Percentiles rank a stretch among this genome's conserved stretches.
phyloP scores from a whole-genome alignment of 2,797 vertebrate species.

The Dermochelys coriacea region DNA sequence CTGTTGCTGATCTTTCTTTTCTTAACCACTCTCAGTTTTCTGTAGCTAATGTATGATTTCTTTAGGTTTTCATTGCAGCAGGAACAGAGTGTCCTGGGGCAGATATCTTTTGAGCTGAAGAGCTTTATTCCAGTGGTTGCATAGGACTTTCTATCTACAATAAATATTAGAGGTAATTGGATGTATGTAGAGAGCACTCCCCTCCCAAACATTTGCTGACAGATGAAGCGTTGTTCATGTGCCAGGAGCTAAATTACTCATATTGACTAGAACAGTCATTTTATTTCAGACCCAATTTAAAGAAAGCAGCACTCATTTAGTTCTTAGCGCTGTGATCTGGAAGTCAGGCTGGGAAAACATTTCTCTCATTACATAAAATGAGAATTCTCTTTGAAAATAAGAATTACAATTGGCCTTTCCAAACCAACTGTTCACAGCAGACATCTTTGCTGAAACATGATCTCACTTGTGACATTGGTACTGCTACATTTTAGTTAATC shows the following conservation, averaged over 20 bases:
- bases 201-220: rapidly evolving
- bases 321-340: neutral
- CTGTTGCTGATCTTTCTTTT: neutral
- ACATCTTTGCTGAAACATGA: neutral
- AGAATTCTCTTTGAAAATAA: neutral
- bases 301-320: neutral
- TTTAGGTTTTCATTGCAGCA: neutral
- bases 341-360: neutral
- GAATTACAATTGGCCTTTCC: neutral
- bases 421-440: neutral
- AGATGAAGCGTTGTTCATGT: rapidly evolving
- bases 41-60: neutral
- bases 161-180: rapidly evolving
- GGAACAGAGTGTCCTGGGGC: neutral
- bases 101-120: neutral
- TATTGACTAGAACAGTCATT: neutral
- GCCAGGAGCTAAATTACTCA: neutral
- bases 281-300: neutral
- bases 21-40: neutral
- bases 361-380: neutral
- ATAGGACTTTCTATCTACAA: neutral
- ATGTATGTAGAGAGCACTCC: rapidly evolving
- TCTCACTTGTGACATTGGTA: neutral
- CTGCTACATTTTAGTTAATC: neutral
- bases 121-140: neutral